phyloP scores from a whole-genome alignment of 2,113 vertebrate species.

The Syngnathoides biaculeatus region DNA sequence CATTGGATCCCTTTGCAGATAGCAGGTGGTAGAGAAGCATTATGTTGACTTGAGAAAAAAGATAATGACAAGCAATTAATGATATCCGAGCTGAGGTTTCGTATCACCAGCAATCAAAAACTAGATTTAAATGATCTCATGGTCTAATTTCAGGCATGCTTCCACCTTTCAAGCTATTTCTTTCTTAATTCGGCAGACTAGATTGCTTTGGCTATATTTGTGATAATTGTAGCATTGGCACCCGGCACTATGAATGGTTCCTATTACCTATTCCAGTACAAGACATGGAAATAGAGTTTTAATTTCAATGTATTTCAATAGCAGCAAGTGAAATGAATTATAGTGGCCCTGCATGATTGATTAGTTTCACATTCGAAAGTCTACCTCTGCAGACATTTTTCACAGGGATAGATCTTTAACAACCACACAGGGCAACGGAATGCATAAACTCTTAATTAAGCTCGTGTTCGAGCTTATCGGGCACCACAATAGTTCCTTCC shows the following conservation, averaged over 20 bases:
- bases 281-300: slow-evolving; percentile 60
- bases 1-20: slow-evolving; percentile 18
- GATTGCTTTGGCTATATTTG: slow-evolving; percentile 65
- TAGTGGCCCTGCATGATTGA: slow-evolving; percentile 53
- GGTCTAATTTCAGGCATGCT: slow-evolving; percentile 37
- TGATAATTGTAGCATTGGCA: slow-evolving; percentile 63
- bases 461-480: slow-evolving; percentile 37
- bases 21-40: slow-evolving; percentile 24
- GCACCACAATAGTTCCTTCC: slow-evolving; percentile 32
- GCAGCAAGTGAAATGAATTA: slow-evolving; percentile 59
- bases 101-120: slow-evolving; percentile 53
- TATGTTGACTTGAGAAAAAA: slow-evolving; percentile 63
- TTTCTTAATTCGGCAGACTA: slow-evolving; percentile 43
- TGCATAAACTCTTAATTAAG: slow-evolving; percentile 24
- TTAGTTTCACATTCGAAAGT: slow-evolving; percentile 55
- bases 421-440: slow-evolving; percentile 36
- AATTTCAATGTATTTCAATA: slow-evolving; percentile 69
- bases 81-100: slow-evolving; percentile 9
- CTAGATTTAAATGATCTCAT: slow-evolving; percentile 61
- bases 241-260: slow-evolving; percentile 50
- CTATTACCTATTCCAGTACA: slow-evolving; percentile 54
- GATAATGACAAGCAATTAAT: slow-evolving; percentile 16
- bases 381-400: slow-evolving; percentile 45
- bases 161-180: slow-evolving; percentile 34
- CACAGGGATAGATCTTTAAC: slow-evolving; percentile 45